Conservation (phyloP, 2,888 invertebrate species). For the Drosophila mimetica region DNA sequence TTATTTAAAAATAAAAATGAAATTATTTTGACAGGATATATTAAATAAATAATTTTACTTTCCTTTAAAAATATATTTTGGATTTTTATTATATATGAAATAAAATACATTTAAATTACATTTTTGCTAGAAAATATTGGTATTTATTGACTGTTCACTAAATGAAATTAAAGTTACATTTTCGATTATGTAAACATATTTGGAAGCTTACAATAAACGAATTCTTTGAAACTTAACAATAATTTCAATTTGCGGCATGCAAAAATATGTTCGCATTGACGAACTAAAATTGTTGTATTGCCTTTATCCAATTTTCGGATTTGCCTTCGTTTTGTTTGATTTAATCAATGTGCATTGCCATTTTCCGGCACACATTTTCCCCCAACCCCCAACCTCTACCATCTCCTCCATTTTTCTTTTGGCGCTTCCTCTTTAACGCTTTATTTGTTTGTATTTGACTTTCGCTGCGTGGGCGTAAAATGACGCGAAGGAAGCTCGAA, state of each 20-base stretch:
- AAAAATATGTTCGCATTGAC: conserved; percentile 23
- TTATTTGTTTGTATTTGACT: conserved; percentile 75
- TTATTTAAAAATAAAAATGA: too few relatives aligned
- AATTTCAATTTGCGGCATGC: conserved; percentile 1
- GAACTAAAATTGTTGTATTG: conserved; percentile 34
- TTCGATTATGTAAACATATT: too few relatives aligned
- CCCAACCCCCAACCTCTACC: background rate
- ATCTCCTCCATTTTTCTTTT: conserved; percentile 13
- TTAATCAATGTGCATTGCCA: conserved; percentile 61
- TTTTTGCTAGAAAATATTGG: too few relatives aligned
- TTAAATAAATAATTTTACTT: too few relatives aligned
- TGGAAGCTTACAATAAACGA: too few relatives aligned
- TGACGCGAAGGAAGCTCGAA: conserved; percentile 66
- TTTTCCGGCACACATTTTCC: conserved; percentile 30
- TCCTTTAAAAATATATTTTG: background rate
- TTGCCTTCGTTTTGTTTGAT: conserved; percentile 69
- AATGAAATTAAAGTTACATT: background rate
- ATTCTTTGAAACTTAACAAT: too few relatives aligned
- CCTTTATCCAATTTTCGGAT: conserved; percentile 69
- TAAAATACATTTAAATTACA: too few relatives aligned
- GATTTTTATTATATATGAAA: background rate
- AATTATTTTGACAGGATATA: too few relatives aligned
- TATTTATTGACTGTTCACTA: background rate
- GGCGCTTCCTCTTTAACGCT: conserved; percentile 41
- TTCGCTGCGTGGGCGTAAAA: conserved; percentile 57